Base-by-base conservation (phyloP, 2,113 vertebrate species). In the Polypterus bichir region DNA sequence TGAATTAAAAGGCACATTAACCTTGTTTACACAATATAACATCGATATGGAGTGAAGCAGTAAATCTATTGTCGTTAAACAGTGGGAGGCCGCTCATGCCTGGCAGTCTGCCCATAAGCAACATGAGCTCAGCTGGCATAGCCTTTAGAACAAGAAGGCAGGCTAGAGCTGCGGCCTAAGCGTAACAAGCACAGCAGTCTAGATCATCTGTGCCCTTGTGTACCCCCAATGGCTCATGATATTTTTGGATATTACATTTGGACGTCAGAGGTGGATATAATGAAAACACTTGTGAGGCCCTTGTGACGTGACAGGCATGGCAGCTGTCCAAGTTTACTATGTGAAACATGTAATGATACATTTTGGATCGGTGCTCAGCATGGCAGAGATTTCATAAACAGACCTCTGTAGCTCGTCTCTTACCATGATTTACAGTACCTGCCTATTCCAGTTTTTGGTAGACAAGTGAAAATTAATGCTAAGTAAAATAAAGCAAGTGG, bases 1-100 rank as follows among this genome's bases (percentile, higher is more conserved):
- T 90, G 82, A 78, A 84, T 92, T 93, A 92, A 92, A 91, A 88
- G 84, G 86, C 88, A 84, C 65, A 87, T 92, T 94, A 91, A 91
- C 89, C 92, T 93, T 94, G 89, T 94, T 95, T 95, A 92, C 89
- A 89, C 89, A 92, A 89, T 88, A 93, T 86, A 89, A 81, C 86
- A 85, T 83, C 86, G 84, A 86, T 92, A 86, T 81, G 80, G 86
- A 86, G 83, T 75, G 83, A 75, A 81, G 89, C 89, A 86, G 88
- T 92, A 91, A 91, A 92, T 91, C 80, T 88, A 85, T 88, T 91
- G 91, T 92, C 86, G 83, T 94, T 93, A 93, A 94, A 87, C 91
- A 90, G 90, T 83, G 84, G 89, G 88, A 85, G 79, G 84, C 86
- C 62, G 70, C 78, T 74, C 81, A 78, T 68, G 2, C 72, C 86